Evolutionary conservation across 2,888 invertebrate species (phyloP).

Genomic region (Hofmannophila pseudospretella): DNA sequence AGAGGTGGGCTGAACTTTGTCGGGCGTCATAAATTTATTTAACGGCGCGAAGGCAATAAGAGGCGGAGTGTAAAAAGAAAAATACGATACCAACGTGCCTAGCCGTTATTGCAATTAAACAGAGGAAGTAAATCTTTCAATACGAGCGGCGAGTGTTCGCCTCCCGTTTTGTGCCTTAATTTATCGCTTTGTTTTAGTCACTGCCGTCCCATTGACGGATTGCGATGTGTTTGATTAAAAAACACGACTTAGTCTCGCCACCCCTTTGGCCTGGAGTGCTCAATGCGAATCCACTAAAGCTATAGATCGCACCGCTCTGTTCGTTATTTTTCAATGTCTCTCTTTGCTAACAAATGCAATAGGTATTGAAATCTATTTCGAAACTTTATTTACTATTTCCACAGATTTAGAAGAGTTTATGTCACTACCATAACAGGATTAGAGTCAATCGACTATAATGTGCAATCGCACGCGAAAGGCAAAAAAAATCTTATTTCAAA

Average conservation of each 20-base stretch:
- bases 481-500: too few relatives aligned
- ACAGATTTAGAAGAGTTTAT: too few relatives aligned
- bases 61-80: slow-evolving; percentile 77
- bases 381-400: too few relatives aligned
- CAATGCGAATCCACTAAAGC: slow-evolving; percentile 32
- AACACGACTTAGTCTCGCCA: slow-evolving; percentile 57
- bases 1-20: slow-evolving; percentile 75
- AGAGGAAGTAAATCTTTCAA: slow-evolving; percentile 78
- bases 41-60: slow-evolving; percentile 77
- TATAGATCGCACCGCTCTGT: too few relatives aligned
- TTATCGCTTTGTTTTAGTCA: slow-evolving; percentile 77
- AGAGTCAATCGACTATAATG: too few relatives aligned
- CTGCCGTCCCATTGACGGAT: slow-evolving; percentile 72
- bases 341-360: neutral
- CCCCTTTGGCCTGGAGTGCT: slow-evolving; percentile 41
- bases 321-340: too few relatives aligned
- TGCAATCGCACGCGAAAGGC: too few relatives aligned
- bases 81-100: slow-evolving; percentile 79
- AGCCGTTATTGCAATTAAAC: slow-evolving; percentile 79
- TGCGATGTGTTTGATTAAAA: slow-evolving; percentile 75
- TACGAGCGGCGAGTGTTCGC: slow-evolving; percentile 61
- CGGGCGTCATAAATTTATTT: slow-evolving; percentile 77
- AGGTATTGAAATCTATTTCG: too few relatives aligned
- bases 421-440: too few relatives aligned
- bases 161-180: slow-evolving; percentile 71